phyloP scores from a whole-genome alignment of 1,140 invertebrate genomes.

The Grapholita molesta region DNA sequence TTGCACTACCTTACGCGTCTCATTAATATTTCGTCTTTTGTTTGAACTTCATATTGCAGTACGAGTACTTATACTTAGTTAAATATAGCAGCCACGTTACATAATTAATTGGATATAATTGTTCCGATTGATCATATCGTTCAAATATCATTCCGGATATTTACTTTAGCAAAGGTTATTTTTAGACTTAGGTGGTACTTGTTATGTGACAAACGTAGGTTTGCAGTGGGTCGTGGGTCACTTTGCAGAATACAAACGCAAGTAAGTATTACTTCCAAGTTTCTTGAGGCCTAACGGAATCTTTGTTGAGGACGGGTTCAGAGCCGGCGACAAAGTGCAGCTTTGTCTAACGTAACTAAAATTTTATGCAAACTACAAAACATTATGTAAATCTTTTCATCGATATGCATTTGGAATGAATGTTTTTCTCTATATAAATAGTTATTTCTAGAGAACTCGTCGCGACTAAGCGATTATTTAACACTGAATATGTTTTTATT shows the following conservation, averaged over 20 bases:
- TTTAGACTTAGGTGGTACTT: background rate
- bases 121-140: too few relatives aligned
- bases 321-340: slow-evolving; percentile 21
- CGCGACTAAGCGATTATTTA: too few relatives aligned
- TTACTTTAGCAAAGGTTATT: background rate
- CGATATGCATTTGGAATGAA: background rate
- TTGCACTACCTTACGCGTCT: too few relatives aligned
- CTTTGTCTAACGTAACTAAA: slow-evolving; percentile 3
- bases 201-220: background rate
- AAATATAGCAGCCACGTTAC: too few relatives aligned
- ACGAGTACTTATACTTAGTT: too few relatives aligned
- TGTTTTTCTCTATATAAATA: too few relatives aligned
- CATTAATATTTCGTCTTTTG: too few relatives aligned
- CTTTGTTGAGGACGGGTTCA: slow-evolving; percentile 31
- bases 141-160: too few relatives aligned
- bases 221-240: background rate
- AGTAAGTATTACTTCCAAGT: slow-evolving; percentile 1
- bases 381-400: background rate
- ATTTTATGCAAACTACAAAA: background rate
- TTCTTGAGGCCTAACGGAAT: slow-evolving; percentile 31
- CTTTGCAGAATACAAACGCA: background rate
- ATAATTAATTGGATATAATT: too few relatives aligned
- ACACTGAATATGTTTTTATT: too few relatives aligned
- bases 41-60: too few relatives aligned
- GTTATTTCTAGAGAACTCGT: too few relatives aligned